Evolutionary conservation across 2,113 vertebrate species (phyloP), one percentile per base, ranked within the genome.

Genomic region (Scartelaos histophorus): DNA sequence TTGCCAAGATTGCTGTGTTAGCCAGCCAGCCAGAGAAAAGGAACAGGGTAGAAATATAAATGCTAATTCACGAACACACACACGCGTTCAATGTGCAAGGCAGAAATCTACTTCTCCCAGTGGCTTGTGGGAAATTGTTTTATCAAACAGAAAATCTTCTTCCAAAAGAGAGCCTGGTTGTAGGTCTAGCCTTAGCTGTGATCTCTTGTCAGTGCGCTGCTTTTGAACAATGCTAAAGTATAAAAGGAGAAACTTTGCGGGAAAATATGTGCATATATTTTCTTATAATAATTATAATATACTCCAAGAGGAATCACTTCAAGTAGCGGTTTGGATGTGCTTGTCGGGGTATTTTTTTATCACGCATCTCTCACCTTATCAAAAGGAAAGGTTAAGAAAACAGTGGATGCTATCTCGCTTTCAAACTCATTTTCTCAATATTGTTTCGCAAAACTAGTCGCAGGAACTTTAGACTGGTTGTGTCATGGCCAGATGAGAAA

Each of bases 1-100:
- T 92, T 90, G 87, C 89, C 87, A 91, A 90, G 82, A 92, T 88
- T 87, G 82, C 79, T 79, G 81, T 73, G 85, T 89, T 89, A 86
- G 86, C 80, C 84, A 91, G 82, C 83, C 73, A 91, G 79, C 76
- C 80, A 87, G 84, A 82, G 66, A 86, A 73, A 84, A 58, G 74
- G 77, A 78, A 76, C 46, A 16, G 17, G 65, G 69, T 25, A 49
- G 75, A 89, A 81, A 87, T 87, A 86, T 88, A 73, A 85, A 91
- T 88, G 73, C 83, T 82, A 80, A 80, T 86, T 78, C 13, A 16
- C 45, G 54, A 58, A 21, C 67, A 73, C 73, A 47, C 46, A 79
- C 46, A 47, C 46, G 12, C 38, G 9, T 9, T 43, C 35, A 38
- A 16, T 51, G 19, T 21, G 67, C 38, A 56, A 24, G 58, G 76